Evolutionary conservation across 2,797 vertebrate genomes (phyloP), one percentile per base, ranked within the genome.

Genomic region (Cyprinella venusta): DNA sequence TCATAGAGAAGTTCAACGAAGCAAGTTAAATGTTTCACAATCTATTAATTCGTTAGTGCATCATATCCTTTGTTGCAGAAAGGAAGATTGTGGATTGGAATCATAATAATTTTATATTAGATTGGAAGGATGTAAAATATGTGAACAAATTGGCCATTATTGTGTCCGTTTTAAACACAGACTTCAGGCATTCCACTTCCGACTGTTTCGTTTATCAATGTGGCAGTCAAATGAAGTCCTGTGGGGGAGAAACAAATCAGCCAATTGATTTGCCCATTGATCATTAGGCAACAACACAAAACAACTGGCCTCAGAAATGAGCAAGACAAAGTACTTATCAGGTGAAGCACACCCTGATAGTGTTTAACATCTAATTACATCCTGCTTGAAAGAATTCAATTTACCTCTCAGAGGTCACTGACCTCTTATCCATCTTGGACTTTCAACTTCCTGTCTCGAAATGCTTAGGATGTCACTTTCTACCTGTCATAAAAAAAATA

Each of bases 211-310:
- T 61, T 70, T 64, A 68, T 52, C 85, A 67, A 70, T 65, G 63
- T 56, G 79, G 70, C 67, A 84, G 65, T 79, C 81, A 84, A 84
- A 84, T 86, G 70, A 84, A 79, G 65, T 64, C 80, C 59, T 82
- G 59, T 54, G 50, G 59, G 21, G 0, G 48, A 18, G 48, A 72
- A 59, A 54, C 61, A 68, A 67, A 87, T 81, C 83, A 80, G 80
- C 42, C 68, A 63, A 84, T 85, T 80, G 85, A 87, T 88, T 87
- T 85, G 71, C 70, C 70, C 84, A 89, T 87, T 84, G 88, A 88
- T 84, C 86, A 86, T 64, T 80, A 64, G 71, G 67, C 61, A 84
- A 85, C 68, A 82, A 40, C 19, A 83, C 69, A 67, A 72, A 48
- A 75, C 50, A 59, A 38, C 76, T 54, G 19, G 74, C 36, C 67